Evolutionary conservation across 1,140 invertebrate genomes (phyloP), one percentile per base, ranked within the genome.

Genomic region (Alviniconcha marisindica): DNA sequence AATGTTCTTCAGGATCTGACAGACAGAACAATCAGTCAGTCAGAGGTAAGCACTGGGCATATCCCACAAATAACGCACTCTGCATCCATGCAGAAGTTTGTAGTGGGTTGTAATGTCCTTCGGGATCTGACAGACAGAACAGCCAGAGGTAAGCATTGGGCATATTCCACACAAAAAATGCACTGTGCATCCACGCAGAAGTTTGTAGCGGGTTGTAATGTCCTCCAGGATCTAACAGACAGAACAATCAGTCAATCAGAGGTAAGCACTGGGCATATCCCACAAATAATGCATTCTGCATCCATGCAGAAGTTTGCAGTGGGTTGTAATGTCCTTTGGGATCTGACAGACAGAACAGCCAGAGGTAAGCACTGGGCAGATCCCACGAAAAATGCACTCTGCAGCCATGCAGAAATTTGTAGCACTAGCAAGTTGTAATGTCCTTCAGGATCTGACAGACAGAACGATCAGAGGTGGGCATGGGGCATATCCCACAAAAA

Each of bases 1-100:
- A 78, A 99, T 97, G 92, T 99, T 99, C 94, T 99, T 99, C 24
- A 99, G 94, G 89, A 99, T 97, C 97, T 98, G 89, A 77, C 91
- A 82, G n/a, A n/a, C n/a, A n/a, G 40, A 80, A 51, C 21, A 78
- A 77, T 21, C 54, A 56, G 18, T 21, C 18, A 56, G 54, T 21
- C 18, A 56, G 18, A 1, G 1, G 1, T n/a, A 56, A 18, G n/a
- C 54, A 56, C n/a, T n/a, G n/a, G n/a, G n/a, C n/a, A n/a, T n/a
- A n/a, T n/a, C n/a, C n/a, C n/a, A n/a, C n/a, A n/a, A n/a, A n/a
- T n/a, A n/a, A n/a, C n/a, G n/a, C n/a, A n/a, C n/a, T n/a, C n/a
- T n/a, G n/a, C n/a, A n/a, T n/a, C n/a, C n/a, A n/a, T n/a, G n/a
- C n/a, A n/a, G n/a, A n/a, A n/a, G n/a, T n/a, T n/a, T n/a, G n/a